These are phyloP conservation scores for Conchocele bisecta DNA, from an alignment of 2,888 invertebrate species.

Conservation along the genomic window DNA sequence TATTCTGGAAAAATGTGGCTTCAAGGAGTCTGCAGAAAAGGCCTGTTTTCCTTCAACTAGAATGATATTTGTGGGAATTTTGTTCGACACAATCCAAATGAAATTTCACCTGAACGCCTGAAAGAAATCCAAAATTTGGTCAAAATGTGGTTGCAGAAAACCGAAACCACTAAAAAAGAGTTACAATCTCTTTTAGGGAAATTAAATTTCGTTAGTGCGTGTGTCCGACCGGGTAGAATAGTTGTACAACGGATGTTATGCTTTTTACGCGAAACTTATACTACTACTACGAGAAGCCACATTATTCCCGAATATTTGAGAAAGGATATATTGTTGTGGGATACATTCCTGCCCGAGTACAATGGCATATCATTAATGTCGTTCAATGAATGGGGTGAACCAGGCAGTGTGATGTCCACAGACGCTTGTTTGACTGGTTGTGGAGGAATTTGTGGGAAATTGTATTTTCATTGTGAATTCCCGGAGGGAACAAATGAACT, in stretches of 20 bases:
- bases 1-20: not conserved
- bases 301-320: not conserved
- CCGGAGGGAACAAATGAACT: not conserved
- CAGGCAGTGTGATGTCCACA: not conserved
- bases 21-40: not conserved
- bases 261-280: not conserved
- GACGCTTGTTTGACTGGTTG: not conserved
- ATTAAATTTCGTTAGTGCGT: not conserved
- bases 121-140: not conserved
- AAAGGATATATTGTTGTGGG: not conserved
- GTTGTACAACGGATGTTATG: not conserved
- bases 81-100: not conserved
- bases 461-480: not conserved
- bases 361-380: not conserved
- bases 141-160: not conserved
- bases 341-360: not conserved
- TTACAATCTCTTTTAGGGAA: too few species aligned
- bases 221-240: not conserved
- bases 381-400: not conserved
- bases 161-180: not conserved
- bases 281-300: not conserved
- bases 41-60: conserved; percentile 10
- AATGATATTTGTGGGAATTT: conserved; percentile 10
- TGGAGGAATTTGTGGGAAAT: not conserved
- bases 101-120: not conserved